Evolutionary conservation across 2,113 vertebrate species (phyloP).

Genomic region (Calyptommatus sinebrachiatus): DNA sequence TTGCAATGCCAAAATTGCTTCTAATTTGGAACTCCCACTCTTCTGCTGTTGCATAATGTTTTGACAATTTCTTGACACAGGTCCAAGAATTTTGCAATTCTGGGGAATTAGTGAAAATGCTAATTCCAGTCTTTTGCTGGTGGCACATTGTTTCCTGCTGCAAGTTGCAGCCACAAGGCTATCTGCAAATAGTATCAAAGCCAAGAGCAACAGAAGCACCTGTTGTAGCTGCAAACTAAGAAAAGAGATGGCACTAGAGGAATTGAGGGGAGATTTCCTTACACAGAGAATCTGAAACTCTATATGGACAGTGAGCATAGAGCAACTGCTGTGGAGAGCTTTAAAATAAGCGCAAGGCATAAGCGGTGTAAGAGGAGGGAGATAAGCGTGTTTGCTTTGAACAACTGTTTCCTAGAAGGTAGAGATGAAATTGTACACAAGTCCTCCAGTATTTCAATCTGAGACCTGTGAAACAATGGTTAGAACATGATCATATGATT

Average conservation of each 20-base stretch:
- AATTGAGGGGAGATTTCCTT: slow-evolving; percentile 56
- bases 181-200: slow-evolving; percentile 44
- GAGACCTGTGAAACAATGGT: slow-evolving; percentile 46
- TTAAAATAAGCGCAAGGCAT: slow-evolving; percentile 7
- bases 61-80: slow-evolving; percentile 54
- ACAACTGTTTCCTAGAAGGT: slow-evolving; percentile 14
- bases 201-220: slow-evolving; percentile 53
- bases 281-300: neutral
- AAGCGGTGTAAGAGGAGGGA: slow-evolving; percentile 9
- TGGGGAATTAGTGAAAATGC: slow-evolving; percentile 61
- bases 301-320: neutral
- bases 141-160: slow-evolving; percentile 33
- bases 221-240: slow-evolving; percentile 37
- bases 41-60: slow-evolving; percentile 43
- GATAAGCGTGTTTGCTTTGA: slow-evolving; percentile 16
- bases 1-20: slow-evolving; percentile 18
- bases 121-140: slow-evolving; percentile 58
- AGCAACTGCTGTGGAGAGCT: slow-evolving; percentile 19
- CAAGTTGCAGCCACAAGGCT: slow-evolving; percentile 41
- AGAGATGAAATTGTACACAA: slow-evolving; percentile 52
- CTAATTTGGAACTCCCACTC: neutral
- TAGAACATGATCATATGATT: neutral
- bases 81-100: slow-evolving; percentile 44
- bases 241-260: slow-evolving; percentile 43
- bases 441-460: slow-evolving; percentile 56